phyloP scores from a whole-genome alignment of 2,113 vertebrate species.

The Phyllostomus hastatus region DNA sequence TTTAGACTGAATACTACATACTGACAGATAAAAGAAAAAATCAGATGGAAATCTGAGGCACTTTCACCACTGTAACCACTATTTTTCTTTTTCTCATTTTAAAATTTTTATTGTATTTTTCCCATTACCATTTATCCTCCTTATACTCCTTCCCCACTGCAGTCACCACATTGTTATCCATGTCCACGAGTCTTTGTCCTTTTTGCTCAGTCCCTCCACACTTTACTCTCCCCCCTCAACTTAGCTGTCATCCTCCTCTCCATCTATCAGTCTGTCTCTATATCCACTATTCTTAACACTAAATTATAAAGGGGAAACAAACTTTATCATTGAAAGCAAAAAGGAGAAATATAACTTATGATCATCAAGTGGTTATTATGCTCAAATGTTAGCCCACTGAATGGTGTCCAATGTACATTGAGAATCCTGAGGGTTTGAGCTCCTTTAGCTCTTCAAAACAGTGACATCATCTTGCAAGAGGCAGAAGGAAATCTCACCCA shows the following conservation, averaged over 20 bases:
- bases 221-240: too few species aligned
- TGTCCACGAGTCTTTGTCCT: too few species aligned
- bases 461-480: not conserved
- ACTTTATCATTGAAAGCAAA: not conserved
- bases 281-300: not conserved
- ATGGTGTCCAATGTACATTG: not conserved
- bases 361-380: not conserved
- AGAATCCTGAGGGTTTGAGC: not conserved
- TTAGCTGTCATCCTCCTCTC: too few species aligned
- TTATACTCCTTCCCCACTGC: too few species aligned
- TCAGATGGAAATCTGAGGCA: not conserved
- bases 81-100: too few species aligned
- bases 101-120: too few species aligned
- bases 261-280: too few species aligned
- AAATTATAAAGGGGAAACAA: not conserved
- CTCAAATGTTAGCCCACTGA: not conserved
- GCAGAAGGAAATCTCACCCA: not conserved
- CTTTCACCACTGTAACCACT: not conserved
- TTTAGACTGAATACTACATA: not conserved
- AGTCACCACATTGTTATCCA: too few species aligned
- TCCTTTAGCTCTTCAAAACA: not conserved
- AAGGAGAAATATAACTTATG: not conserved
- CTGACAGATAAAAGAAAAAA: not conserved
- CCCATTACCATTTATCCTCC: too few species aligned
- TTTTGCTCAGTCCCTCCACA: too few species aligned